Evolutionary conservation across 2,113 vertebrate genomes (phyloP), one percentile per base, ranked within the genome.

Genomic region (Pedetes capensis): DNA sequence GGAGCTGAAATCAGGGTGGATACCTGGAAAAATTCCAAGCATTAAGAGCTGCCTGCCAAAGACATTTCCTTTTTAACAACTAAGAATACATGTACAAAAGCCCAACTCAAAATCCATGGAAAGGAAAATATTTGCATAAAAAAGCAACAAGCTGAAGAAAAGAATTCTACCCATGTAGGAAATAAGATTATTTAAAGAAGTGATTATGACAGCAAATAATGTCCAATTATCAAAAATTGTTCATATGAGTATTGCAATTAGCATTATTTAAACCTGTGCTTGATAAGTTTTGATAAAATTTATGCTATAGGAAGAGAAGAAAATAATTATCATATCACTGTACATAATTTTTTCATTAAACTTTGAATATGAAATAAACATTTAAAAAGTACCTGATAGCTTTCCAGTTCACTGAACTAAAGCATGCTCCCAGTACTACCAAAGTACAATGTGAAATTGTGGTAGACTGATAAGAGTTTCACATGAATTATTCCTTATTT

Each of bases 11-110:
- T 93, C 74, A 72, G 39, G 49, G 57, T 47, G 8, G 12, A 61
- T 29, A 61, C 59, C 51, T 87, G 88, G 94, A 83, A 87, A 13
- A 39, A 72, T 66, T 64, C 71, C 91, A 95, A 79, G 13, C 37
- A 53, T 44, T 61, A n/a, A 57, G 68, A 11, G 63, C 12, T 76
- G 51, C 55, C 82, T 63, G 9, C 61, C n/a, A 32, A 63, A 83
- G 64, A 80, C 20, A 87, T 55, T 91, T 94, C 17, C 47, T 25
- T 53, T 85, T 83, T 32, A 74, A 85, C 18, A 79, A 37, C 25
- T 16, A 75, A 63, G 39, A 82, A 47, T 25, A 49, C n/a, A 63
- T 23, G 32, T 4, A 1, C 22, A 44, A 89, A 74, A 82, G 3
- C 18, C 27, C 20, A 79, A 29, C 25, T 91, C 0, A 11, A 93